phyloP scores from a whole-genome alignment of 2,888 invertebrate genomes.

The Heliconius cydno region DNA sequence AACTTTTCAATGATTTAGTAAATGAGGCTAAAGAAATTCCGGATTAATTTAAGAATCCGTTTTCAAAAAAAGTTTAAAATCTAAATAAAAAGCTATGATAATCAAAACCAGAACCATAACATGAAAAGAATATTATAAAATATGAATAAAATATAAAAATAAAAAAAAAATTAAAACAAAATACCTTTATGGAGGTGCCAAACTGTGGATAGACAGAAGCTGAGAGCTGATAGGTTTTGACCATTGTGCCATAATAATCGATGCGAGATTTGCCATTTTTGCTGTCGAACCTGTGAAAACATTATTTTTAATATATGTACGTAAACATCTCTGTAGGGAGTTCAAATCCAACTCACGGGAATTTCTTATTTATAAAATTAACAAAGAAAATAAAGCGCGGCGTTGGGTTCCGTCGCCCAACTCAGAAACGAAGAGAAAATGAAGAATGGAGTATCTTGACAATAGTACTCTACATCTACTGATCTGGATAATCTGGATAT shows the following conservation, averaged over 20 bases:
- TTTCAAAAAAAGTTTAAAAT: no score
- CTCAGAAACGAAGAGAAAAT: no score
- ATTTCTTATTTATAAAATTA: neutral
- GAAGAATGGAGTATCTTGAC: no score
- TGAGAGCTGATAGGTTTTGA: slow-evolving; percentile 93
- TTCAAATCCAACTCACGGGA: neutral
- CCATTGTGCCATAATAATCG: slow-evolving; percentile 97
- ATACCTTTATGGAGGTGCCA: slow-evolving; percentile 89
- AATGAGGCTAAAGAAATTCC: neutral
- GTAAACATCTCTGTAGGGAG: neutral
- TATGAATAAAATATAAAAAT: neutral
- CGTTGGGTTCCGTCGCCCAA: no score
- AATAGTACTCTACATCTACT: no score
- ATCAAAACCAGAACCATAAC: neutral
- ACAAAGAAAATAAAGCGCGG: no score
- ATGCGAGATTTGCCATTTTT: slow-evolving; percentile 91
- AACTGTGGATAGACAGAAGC: slow-evolving; percentile 81
- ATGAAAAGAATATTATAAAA: neutral
- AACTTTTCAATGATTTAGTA: neutral
- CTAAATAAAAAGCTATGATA: neutral
- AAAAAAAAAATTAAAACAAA: neutral
- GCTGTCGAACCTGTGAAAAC: slow-evolving; percentile 86
- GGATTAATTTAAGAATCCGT: neutral
- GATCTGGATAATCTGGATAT: no score
- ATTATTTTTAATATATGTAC: neutral